phyloP scores from a whole-genome alignment of 1,140 invertebrate genomes.

The Hyposmocoma kahamanoa region DNA sequence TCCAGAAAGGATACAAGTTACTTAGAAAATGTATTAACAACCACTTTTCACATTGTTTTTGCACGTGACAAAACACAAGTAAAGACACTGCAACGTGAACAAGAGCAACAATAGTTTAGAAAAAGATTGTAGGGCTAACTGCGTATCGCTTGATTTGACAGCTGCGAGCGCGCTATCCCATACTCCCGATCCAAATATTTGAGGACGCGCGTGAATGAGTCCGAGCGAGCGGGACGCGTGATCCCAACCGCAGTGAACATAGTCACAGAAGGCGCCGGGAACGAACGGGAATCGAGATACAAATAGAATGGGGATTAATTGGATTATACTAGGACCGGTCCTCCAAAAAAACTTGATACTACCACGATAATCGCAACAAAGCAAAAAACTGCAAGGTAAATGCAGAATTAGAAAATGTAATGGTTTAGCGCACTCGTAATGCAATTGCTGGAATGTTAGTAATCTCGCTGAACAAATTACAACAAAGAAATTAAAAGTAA shows the following conservation, averaged over 20 bases:
- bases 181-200: conserved; percentile 58
- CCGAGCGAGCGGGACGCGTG: conserved; percentile 39
- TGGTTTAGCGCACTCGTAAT: conserved; percentile 1
- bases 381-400: neutral
- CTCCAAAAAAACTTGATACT: conserved; percentile 26
- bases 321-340: conserved; percentile 41
- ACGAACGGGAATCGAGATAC: conserved; percentile 42
- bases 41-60: conserved; percentile 74
- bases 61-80: conserved; percentile 70
- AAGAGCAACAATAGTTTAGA: conserved; percentile 28
- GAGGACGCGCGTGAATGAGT: conserved; percentile 47
- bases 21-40: conserved; percentile 67
- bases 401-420: conserved; percentile 1
- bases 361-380: conserved; percentile 1
- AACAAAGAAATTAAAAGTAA: conserved; percentile 8
- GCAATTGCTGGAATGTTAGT: conserved; percentile 3
- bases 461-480: neutral
- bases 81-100: conserved; percentile 65
- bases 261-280: conserved; percentile 37
- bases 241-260: conserved; percentile 34
- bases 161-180: conserved; percentile 61
- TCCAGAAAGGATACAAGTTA: conserved; percentile 71
- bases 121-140: conserved; percentile 17
- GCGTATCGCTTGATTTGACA: conserved; percentile 62
- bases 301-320: conserved; percentile 61